Evolutionary conservation across 2,888 invertebrate genomes (phyloP).

Genomic region (Beris chalybata): DNA sequence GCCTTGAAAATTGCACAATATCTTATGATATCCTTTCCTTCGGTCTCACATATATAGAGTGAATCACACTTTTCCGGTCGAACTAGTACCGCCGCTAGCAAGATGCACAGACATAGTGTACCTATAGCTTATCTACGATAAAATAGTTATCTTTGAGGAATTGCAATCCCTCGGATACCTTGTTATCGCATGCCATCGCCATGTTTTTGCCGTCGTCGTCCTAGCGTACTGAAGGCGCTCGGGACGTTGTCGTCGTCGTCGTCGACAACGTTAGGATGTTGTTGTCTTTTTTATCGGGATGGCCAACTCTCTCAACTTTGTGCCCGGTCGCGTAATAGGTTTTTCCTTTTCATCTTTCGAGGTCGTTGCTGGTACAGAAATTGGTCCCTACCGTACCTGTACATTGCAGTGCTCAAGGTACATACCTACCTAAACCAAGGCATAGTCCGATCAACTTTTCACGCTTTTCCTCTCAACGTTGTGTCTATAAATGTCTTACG

Average conservation of each 20-base stretch:
- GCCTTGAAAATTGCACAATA: conserved; percentile 34
- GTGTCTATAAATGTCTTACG: conserved; percentile 31
- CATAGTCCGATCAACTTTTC: background rate
- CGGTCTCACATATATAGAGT: no score
- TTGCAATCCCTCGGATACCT: conserved; percentile 17
- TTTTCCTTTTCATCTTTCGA: conserved; percentile 12
- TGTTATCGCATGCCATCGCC: conserved; percentile 31
- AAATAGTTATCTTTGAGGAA: no score
- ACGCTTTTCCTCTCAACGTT: background rate
- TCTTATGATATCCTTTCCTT: no score
- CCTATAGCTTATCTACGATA: no score
- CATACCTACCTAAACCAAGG: background rate
- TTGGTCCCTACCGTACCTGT: background rate
- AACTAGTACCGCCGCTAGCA: no score
- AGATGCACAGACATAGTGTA: no score
- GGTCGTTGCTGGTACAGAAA: background rate
- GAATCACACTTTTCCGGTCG: no score
- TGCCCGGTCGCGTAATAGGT: conserved; percentile 21
- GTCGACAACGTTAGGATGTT: background rate
- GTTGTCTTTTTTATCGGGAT: conserved; percentile 34
- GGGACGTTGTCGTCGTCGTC: background rate
- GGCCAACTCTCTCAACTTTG: conserved; percentile 21
- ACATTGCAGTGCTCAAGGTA: background rate
- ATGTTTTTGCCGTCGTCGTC: background rate
- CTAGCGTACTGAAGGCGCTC: background rate